Evolutionary conservation across 2,113 vertebrate genomes (phyloP).

Genomic region (Trichomycterus rosablanca): DNA sequence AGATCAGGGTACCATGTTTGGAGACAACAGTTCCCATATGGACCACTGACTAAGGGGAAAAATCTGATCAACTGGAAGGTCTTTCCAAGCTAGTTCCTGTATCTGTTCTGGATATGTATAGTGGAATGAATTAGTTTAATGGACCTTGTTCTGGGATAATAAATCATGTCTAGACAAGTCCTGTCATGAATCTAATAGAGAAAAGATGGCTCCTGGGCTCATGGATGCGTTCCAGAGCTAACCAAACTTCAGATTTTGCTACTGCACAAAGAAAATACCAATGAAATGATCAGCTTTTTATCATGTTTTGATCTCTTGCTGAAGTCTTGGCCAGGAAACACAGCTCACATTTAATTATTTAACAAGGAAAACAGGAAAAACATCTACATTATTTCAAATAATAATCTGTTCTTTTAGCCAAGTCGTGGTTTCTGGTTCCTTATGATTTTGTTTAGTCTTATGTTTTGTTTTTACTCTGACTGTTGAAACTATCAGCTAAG

Average conservation of each 20-base stretch:
- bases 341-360: not conserved
- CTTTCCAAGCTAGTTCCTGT: constrained; percentile 5
- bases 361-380: too few relatives aligned
- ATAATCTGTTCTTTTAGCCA: too few relatives aligned
- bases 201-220: constrained; percentile 31
- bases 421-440: too few relatives aligned
- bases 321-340: not conserved
- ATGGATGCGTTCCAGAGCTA: constrained; percentile 43
- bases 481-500: constrained; percentile 7
- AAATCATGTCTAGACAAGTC: constrained; percentile 42
- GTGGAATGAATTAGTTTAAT: constrained; percentile 39
- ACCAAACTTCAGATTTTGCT: constrained; percentile 32
- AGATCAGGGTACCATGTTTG: constrained; percentile 51
- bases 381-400: too few relatives aligned
- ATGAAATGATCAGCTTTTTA: too few relatives aligned
- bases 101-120: constrained; percentile 19
- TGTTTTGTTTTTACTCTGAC: constrained; percentile 4
- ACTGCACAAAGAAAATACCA: constrained; percentile 13
- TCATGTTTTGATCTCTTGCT: not conserved
- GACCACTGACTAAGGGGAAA: constrained; percentile 14
- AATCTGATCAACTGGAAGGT: not conserved
- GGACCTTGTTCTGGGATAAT: constrained; percentile 35
- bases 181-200: constrained; percentile 29
- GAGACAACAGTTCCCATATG: constrained; percentile 43
- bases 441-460: constrained; percentile 47